These are phyloP conservation scores for Drosophila pallidifrons DNA, from an alignment of 1,140 invertebrate species.

Conservation along the genomic window DNA sequence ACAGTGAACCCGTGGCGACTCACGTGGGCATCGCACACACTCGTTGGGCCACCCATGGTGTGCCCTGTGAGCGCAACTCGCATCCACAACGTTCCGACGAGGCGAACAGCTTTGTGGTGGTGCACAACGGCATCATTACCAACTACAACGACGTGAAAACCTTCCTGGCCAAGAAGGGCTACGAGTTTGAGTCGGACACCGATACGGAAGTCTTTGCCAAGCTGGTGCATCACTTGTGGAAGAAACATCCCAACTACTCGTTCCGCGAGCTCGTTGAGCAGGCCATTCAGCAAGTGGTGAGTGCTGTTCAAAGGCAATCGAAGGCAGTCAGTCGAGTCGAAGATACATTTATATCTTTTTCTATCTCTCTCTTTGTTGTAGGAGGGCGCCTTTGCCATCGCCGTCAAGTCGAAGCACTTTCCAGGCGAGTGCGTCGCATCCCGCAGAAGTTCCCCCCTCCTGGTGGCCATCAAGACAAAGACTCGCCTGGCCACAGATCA, in stretches of 20 bases:
- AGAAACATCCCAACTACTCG: conserved; percentile 94
- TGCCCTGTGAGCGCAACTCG: conserved; percentile 95
- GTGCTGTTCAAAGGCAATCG: not conserved
- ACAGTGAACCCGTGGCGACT: conserved; percentile 84
- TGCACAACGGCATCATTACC: conserved; percentile 99
- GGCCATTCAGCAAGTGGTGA: conserved; percentile 94
- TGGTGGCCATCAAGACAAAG: conserved; percentile 99
- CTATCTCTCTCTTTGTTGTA: conserved; percentile 8
- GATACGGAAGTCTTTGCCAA: conserved; percentile 99
- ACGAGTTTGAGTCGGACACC: conserved; percentile 98
- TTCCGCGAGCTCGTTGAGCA: conserved; percentile 98
- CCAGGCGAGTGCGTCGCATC: conserved; percentile 99
- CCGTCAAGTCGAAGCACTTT: conserved; percentile 98
- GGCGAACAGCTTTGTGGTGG: conserved; percentile 96
- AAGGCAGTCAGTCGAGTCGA: not conserved
- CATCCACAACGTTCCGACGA: conserved; percentile 98
- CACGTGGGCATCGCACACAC: conserved; percentile 99
- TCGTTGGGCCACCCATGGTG: conserved; percentile 99
- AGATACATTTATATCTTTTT: not conserved
- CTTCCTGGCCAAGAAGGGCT: conserved; percentile 95
- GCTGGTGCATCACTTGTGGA: conserved; percentile 96
- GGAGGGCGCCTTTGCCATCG: conserved; percentile 99
- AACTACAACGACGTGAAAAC: conserved; percentile 99
- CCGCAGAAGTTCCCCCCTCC: conserved; percentile 96
- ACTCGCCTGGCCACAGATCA: conserved; percentile 97